phyloP scores from a whole-genome alignment of 1,140 invertebrate genomes.

The Marisa cornuarietis region DNA sequence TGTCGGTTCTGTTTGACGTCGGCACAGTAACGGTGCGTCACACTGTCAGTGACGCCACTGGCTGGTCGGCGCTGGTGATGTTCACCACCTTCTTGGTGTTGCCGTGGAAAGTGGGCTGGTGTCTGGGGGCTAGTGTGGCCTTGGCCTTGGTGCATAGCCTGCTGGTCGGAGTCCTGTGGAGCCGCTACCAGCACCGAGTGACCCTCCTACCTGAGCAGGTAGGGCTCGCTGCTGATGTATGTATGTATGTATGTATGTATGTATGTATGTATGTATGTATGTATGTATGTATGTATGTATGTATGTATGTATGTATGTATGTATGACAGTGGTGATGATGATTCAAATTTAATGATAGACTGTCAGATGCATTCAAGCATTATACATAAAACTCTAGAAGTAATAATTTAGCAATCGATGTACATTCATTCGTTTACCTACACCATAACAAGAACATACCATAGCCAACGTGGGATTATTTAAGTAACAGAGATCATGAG shows the following conservation, averaged over 20 bases:
- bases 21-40: background rate
- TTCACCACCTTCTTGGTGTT: conserved; percentile 22
- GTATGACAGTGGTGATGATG: too few relatives aligned
- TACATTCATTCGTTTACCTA: too few relatives aligned
- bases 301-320: too few relatives aligned
- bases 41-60: background rate
- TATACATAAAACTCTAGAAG: too few relatives aligned
- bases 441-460: too few relatives aligned
- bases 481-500: too few relatives aligned
- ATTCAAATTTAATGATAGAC: too few relatives aligned
- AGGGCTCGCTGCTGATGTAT: background rate
- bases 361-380: too few relatives aligned
- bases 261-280: too few relatives aligned
- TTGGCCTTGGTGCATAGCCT: conserved; percentile 56
- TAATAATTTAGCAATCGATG: too few relatives aligned
- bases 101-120: conserved; percentile 5
- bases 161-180: conserved; percentile 4
- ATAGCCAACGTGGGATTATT: too few relatives aligned
- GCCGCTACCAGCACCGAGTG: background rate
- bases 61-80: conserved; percentile 10
- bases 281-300: too few relatives aligned
- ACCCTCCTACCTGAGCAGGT: background rate
- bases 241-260: background rate
- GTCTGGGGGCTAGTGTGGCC: conserved; percentile 69
- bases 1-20: conserved; percentile 15